Conservation (phyloP, 2,888 invertebrate genomes). For the Hemistola chrysoprasaria region DNA sequence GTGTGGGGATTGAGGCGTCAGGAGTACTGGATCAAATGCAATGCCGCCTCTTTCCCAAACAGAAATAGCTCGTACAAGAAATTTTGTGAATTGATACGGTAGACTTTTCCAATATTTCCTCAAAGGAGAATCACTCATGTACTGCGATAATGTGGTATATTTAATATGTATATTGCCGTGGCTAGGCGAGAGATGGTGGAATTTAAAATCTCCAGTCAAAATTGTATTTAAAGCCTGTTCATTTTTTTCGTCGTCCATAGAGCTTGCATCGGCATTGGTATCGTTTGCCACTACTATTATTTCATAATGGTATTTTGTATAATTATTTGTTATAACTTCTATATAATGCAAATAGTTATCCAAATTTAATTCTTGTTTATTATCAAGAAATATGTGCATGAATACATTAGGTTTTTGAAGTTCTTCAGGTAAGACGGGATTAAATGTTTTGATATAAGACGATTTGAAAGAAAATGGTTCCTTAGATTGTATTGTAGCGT, state of each 20-base stretch:
- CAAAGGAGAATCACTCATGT: conserved; percentile 60
- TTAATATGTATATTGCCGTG: conserved; percentile 45
- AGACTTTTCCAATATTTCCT: conserved; percentile 54
- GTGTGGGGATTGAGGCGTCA: conserved; percentile 51
- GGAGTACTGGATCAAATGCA: conserved; percentile 58
- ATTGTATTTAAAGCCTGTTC: conserved; percentile 58
- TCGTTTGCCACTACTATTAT: conserved; percentile 59
- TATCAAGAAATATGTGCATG: conserved; percentile 58
- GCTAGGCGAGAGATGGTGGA: conserved; percentile 24
- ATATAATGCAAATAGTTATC: conserved; percentile 56
- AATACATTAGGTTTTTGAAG: conserved; percentile 41
- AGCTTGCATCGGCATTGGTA: conserved; percentile 33
- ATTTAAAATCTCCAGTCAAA: conserved; percentile 38
- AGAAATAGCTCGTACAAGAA: conserved; percentile 57
- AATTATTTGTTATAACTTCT: conserved; percentile 50
- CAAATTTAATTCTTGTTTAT: conserved; percentile 44
- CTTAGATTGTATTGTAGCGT: conserved; percentile 46
- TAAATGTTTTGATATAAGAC: conserved; percentile 11
- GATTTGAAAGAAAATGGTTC: conserved; percentile 32
- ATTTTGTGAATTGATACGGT: conserved; percentile 52
- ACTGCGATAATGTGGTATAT: conserved; percentile 48
- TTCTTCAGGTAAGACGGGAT: neutral
- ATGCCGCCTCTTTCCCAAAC: conserved; percentile 74
- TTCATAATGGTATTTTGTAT: conserved; percentile 52
- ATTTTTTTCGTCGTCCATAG: conserved; percentile 48